Base-by-base conservation (phyloP, 2,797 vertebrate genomes). In the Delichon dasypus region DNA sequence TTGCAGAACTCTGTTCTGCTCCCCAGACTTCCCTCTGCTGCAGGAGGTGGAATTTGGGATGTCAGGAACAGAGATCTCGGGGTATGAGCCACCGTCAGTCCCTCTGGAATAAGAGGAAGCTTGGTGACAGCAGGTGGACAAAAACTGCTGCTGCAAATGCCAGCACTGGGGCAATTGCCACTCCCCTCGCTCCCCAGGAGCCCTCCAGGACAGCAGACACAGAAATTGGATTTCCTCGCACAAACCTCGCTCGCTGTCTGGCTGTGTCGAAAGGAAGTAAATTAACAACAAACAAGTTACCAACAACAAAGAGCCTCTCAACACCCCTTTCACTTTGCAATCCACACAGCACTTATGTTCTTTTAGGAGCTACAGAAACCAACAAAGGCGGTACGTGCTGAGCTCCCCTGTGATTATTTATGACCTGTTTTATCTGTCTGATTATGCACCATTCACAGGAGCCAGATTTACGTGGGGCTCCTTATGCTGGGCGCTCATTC, bases 1-100 rank as follows among this genome's bases (percentile, higher is more conserved):
- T 6, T 21, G 34, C 48, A 11, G 25, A 10, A 11, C 3, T 1
- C 4, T 3, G 4, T 38, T 38, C 44, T 21, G 22, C 30, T 34
- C 20, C 27, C 10, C 75, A 88, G 1, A 5, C 38, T 4, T 27
- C 18, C 29, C 51, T 20, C 14, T 0, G 1, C 51, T 34, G 26
- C 26, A 53, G 25, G 19, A 11, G 12, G 25, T 4, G 7, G 21
- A 40, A 58, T 25, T 5, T 8, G n/a, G 32, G 58, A 32, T 1
- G 3, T 5, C 15, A 11, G 62, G 62, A 2, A 7, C 25, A 16
- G 44, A n/a, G 27, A 17, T 13, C 40, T 17, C 11, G 1, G n/a
- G 26, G 8, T 19, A 2, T 2, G 7, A 2, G 10, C 25, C 26
- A 2, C 0, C 4, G 10, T 23, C 40, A 45, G 7, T 1, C 32